Evolutionary conservation across 2,797 vertebrate genomes (phyloP).

Genomic region (Avahi laniger): DNA sequence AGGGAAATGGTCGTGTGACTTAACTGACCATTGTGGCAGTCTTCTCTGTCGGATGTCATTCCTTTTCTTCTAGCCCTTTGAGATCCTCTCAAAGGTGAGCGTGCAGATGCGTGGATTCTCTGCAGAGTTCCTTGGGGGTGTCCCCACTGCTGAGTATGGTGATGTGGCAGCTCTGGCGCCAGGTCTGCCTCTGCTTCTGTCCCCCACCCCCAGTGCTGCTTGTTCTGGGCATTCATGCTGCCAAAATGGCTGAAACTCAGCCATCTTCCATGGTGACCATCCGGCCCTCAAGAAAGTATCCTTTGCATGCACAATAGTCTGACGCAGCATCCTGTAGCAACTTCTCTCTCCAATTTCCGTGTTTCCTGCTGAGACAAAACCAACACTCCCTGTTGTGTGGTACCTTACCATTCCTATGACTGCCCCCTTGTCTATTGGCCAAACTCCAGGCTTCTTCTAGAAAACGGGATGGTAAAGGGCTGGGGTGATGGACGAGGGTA

Average conservation of each 20-base stretch:
- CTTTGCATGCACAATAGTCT: rapidly evolving
- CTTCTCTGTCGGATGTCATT: not conserved
- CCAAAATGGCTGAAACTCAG: not conserved
- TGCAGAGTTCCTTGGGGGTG: not conserved
- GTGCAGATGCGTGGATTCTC: not conserved
- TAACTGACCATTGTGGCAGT: not conserved
- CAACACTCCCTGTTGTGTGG: not conserved
- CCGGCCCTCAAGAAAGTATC: not conserved
- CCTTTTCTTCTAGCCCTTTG: not conserved
- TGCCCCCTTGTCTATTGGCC: too few relatives aligned
- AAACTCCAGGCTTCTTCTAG: not conserved
- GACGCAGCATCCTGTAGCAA: too few relatives aligned
- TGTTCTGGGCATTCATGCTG: not conserved
- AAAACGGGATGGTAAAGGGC: not conserved
- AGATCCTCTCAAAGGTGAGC: not conserved
- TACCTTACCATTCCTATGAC: not conserved
- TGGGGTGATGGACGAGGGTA: not conserved
- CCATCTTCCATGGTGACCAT: not conserved
- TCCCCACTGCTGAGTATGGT: too few relatives aligned
- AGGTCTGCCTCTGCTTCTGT: not conserved
- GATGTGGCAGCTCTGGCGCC: not conserved
- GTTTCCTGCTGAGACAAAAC: not conserved
- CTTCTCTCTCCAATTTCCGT: not conserved
- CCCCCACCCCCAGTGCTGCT: not conserved
- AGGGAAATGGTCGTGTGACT: not conserved